These are phyloP conservation scores for Acanthopagrus latus DNA, from an alignment of 2,797 vertebrate species.

Conservation along the genomic window DNA sequence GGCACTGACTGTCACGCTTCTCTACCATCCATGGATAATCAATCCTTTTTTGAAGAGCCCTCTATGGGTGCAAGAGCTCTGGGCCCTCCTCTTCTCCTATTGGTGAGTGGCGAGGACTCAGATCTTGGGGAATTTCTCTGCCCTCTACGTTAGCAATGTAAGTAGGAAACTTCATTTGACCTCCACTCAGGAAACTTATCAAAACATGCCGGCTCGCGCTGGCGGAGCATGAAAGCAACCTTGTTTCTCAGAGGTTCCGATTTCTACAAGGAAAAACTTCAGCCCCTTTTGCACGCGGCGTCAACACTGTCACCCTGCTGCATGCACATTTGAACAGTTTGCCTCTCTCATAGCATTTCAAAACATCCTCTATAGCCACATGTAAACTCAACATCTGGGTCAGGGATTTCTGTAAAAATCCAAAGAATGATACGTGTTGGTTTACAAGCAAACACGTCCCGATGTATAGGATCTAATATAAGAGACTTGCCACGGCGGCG, in stretches of 20 bases:
- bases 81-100: constrained; percentile 67
- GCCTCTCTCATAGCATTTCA: constrained; percentile 26
- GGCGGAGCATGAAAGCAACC: constrained; percentile 11
- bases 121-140: constrained; percentile 80
- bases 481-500: constrained; percentile 22
- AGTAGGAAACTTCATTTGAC: constrained; percentile 74
- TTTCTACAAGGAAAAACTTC: constrained; percentile 25
- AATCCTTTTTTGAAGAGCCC: constrained; percentile 81
- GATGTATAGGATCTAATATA: too few relatives aligned
- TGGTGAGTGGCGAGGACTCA: constrained; percentile 64
- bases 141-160: constrained; percentile 73
- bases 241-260: constrained; percentile 27
- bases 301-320: constrained; percentile 34
- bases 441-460: constrained; percentile 36
- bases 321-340: constrained; percentile 28
- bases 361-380: constrained; percentile 6
- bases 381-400: constrained; percentile 50
- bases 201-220: constrained; percentile 21
- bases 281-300: constrained; percentile 14
- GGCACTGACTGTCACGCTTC: constrained; percentile 83
- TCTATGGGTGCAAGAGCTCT: constrained; percentile 69
- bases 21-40: constrained; percentile 83
- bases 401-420: constrained; percentile 46
- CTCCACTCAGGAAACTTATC: constrained; percentile 63
- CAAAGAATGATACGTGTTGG: constrained; percentile 22